Conservation (phyloP, 2,888 invertebrate genomes). For the Hymenopus coronatus region DNA sequence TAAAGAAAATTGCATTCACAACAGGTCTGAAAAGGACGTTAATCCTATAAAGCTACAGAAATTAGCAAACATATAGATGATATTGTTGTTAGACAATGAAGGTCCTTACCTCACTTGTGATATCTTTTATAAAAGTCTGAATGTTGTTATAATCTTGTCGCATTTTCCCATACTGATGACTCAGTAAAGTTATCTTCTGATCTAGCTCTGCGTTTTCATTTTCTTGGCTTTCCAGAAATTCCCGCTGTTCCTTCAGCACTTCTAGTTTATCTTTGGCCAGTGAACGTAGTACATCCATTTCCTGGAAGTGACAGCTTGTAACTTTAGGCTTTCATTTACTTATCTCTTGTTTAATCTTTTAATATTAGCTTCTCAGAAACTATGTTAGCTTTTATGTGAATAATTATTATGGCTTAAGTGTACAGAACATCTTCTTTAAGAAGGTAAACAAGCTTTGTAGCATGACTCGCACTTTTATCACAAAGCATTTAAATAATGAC, state of each 20-base stretch:
- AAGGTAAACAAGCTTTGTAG: no score
- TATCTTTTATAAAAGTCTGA: slow-evolving; percentile 43
- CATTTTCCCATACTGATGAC: slow-evolving; percentile 45
- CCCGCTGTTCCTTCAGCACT: slow-evolving; percentile 57
- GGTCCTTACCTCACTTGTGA: slow-evolving; percentile 49
- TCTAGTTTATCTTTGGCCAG: slow-evolving; percentile 53
- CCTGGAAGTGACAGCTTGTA: slow-evolving; percentile 43
- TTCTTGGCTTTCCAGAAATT: slow-evolving; percentile 59
- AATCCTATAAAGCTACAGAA: no score
- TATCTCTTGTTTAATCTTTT: no score
- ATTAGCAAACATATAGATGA: background rate
- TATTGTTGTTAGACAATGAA: background rate
- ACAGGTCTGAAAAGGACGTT: no score
- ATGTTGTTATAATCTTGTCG: slow-evolving; percentile 45
- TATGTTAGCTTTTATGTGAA: no score
- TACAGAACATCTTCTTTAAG: no score
- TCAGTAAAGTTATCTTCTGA: slow-evolving; percentile 46
- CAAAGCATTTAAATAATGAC: no score
- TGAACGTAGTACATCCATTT: slow-evolving; percentile 52
- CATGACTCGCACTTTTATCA: no score
- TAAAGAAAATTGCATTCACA: no score
- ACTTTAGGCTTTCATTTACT: no score
- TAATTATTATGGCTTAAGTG: no score
- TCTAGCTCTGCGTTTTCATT: slow-evolving; percentile 56
- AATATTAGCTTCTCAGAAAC: no score